Evolutionary conservation across 1,140 invertebrate genomes (phyloP).

Genomic region (Hylaeus volcanicus): DNA sequence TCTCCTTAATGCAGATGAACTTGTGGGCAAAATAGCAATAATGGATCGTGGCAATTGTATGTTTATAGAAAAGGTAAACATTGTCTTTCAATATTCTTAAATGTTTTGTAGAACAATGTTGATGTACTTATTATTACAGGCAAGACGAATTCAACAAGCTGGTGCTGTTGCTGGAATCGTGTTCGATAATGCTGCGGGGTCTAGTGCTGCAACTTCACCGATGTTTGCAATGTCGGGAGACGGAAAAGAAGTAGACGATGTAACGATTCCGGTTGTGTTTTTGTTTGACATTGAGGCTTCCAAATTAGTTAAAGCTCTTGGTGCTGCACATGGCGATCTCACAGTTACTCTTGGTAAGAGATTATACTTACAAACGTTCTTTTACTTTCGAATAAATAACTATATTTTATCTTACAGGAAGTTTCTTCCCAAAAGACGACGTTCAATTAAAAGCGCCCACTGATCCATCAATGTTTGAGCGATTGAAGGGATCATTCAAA

Average conservation of each 20-base stretch:
- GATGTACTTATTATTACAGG: conserved; percentile 78
- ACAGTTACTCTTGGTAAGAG: conserved; percentile 69
- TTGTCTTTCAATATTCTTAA: neutral
- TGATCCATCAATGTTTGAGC: conserved; percentile 77
- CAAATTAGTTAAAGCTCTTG: conserved; percentile 83
- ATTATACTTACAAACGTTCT: neutral
- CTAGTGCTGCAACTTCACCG: conserved; percentile 86
- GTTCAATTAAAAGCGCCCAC: conserved; percentile 74
- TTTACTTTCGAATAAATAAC: too few relatives aligned
- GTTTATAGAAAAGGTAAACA: conserved; percentile 94
- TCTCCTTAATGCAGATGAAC: conserved; percentile 83
- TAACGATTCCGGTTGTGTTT: conserved; percentile 95
- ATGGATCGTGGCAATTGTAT: conserved; percentile 95
- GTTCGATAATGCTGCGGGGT: conserved; percentile 91
- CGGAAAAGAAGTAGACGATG: conserved; percentile 87
- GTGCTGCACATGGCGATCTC: conserved; percentile 61
- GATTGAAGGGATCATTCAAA: conserved; percentile 76
- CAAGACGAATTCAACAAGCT: conserved; percentile 89
- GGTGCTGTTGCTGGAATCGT: conserved; percentile 94
- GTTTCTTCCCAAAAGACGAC: conserved; percentile 70
- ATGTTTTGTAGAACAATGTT: neutral
- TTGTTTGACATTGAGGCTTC: conserved; percentile 91
- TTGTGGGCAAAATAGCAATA: conserved; percentile 90
- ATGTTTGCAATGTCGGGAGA: conserved; percentile 98
- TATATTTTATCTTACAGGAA: conserved; percentile 60